Evolutionary conservation across 2,888 invertebrate genomes (phyloP), one percentile per base, ranked within the genome.

Genomic region (Trimorus sp.): DNA sequence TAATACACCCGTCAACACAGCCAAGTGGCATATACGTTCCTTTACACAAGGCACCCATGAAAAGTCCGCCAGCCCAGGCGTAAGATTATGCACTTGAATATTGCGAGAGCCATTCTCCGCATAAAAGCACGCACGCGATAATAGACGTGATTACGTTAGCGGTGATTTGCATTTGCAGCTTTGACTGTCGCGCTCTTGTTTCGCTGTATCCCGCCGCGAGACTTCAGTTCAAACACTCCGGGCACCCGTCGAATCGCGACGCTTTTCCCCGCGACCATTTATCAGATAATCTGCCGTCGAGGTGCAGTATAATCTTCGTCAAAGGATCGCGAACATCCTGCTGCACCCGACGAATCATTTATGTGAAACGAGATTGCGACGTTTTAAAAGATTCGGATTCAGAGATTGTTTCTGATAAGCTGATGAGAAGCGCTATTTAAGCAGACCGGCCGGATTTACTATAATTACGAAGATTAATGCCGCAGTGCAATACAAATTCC

Each of bases 121-220:
- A 79, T 60, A 73, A 79, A 79, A 66, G 66, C 70, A 68, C 65
- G 54, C 71, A 66, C 53, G 53, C 59, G 71, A 71, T 79, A 66
- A 79, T 79, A 68, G 42, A 73, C 38, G 60, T 54, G 59, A 66
- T 73, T 79, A 66, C 78, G 49, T 73, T 71, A 59, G 60, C 14
- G 54, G n/a, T n/a, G n/a, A 71, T 79, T 73, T 79, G 66, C 65
- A 73, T 71, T 68, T 54, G 59, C 16, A 58, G 42, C 51, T 77
- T 36, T 58, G 49, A 60, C 63, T 65, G 45, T 54, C 49, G 59
- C 7, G 38, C 59, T 48, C 56, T 58, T 37, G 38, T 69, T 69
- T 58, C 56, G 11, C 42, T 36, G 37, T 56, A 56, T 56, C 16
- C 36, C 36, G n/a, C 15, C 14, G 62, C 14, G n/a, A 7, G 11